Conservation (phyloP, 1,140 invertebrate species). For the Camponotus floridanus region DNA sequence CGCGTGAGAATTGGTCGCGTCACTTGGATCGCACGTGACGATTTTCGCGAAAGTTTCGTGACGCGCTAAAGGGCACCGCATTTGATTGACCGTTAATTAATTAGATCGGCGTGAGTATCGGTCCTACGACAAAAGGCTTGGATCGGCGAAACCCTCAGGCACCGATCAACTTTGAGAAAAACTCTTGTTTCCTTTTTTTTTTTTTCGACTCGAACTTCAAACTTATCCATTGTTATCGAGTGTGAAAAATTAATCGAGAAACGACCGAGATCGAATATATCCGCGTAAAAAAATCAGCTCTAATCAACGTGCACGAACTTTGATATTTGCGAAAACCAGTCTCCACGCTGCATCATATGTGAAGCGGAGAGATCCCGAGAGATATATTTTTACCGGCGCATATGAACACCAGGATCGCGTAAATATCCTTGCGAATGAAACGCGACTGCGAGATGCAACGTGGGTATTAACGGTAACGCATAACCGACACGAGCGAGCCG, state of each 20-base stretch:
- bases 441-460: constrained; percentile 14
- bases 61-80: neutral
- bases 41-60: neutral
- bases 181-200: neutral
- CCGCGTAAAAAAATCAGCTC: neutral
- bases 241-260: constrained; percentile 16
- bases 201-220: neutral
- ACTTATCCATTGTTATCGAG: constrained; percentile 11
- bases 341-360: neutral
- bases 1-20: constrained; percentile 28
- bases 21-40: neutral
- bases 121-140: constrained; percentile 52
- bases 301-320: neutral
- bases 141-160: constrained; percentile 58
- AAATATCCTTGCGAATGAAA: constrained; percentile 5
- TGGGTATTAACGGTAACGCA: neutral
- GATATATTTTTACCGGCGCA: neutral
- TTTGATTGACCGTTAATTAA: constrained; percentile 32
- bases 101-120: constrained; percentile 45
- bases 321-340: neutral
- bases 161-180: constrained; percentile 51
- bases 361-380: neutral
- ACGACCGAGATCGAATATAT: constrained; percentile 14
- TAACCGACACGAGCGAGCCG: constrained; percentile 39
- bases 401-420: neutral